Conservation (phyloP, 2,888 invertebrate genomes). For the Orthosia gothica region DNA sequence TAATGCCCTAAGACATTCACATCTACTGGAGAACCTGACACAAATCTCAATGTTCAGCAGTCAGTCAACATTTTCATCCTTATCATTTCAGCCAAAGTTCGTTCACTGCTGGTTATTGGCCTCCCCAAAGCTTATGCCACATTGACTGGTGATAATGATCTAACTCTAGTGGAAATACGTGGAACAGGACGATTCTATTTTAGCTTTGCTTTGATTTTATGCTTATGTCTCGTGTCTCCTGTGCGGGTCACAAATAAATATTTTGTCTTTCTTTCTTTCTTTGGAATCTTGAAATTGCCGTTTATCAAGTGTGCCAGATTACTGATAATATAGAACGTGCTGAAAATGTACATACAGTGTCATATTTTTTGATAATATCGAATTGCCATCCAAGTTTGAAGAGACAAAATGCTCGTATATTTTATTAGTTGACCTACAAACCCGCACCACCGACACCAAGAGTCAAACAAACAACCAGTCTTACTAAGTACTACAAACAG, state of each 20-base stretch:
- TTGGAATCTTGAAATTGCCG: neutral
- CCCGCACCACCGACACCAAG: neutral
- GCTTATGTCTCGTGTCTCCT: too few species aligned
- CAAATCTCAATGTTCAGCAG: neutral
- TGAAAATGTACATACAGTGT: too few species aligned
- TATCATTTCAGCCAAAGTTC: too few species aligned
- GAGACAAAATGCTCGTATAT: constrained; percentile 6
- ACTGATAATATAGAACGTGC: neutral
- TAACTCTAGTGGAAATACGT: neutral
- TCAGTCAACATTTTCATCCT: too few species aligned
- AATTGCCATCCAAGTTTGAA: neutral
- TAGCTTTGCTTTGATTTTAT: neutral
- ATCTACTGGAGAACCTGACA: neutral
- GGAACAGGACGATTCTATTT: neutral
- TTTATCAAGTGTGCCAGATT: neutral
- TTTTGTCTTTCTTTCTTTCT: too few species aligned
- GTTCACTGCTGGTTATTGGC: too few species aligned
- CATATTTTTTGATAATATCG: neutral
- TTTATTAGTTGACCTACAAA: constrained; percentile 31
- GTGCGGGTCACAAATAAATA: too few species aligned
- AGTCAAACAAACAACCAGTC: constrained; percentile 35
- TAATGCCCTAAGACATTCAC: too few species aligned
- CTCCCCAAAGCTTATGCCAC: too few species aligned
- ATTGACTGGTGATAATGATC: neutral
- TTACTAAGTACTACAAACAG: constrained; percentile 39